Evolutionary conservation across 2,113 vertebrate genomes (phyloP).

Genomic region (human): GRCh38 chrX:84519501-84520000

Average conservation of each 20-base stretch:
- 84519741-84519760: not conserved
- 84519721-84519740: not conserved
- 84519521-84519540: not conserved
- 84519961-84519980: not conserved
- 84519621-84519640: not conserved
- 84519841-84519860: not conserved
- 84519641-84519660: not conserved
- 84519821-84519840: not conserved
- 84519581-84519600: not conserved
- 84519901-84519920: not conserved
- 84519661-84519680: not conserved
- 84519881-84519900: not conserved
- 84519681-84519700: not conserved
- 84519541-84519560: not conserved
- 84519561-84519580: not conserved
- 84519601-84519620: not conserved
- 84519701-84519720: not conserved
- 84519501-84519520: not conserved
- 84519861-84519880: not conserved
- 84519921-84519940: not conserved
- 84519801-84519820: not conserved
- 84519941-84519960: not conserved
- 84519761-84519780: not conserved
- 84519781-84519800: not conserved
- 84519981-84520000: not conserved